Evolutionary conservation across 2,113 vertebrate genomes (phyloP).

Genomic region (Cyanistes caeruleus): DNA sequence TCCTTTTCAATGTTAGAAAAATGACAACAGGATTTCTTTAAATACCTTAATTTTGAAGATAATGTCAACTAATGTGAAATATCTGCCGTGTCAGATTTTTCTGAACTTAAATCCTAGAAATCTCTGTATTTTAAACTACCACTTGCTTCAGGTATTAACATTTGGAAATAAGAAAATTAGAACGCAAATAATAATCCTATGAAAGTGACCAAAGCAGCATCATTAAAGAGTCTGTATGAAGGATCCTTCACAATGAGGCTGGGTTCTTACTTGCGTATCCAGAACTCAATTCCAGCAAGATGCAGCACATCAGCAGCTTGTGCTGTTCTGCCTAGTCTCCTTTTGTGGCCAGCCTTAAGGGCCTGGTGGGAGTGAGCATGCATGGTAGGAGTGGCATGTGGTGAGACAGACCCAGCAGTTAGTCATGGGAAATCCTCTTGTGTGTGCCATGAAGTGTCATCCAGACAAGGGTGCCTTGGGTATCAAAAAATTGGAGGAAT

Average conservation of each 20-base stretch:
- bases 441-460: neutral
- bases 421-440: neutral
- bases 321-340: neutral
- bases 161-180: neutral
- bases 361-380: neutral
- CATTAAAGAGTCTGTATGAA: neutral
- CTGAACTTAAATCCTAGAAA: neutral
- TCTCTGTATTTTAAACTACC: neutral
- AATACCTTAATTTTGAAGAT: neutral
- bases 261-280: neutral
- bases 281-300: neutral
- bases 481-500: neutral
- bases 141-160: neutral
- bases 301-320: neutral
- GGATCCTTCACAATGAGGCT: neutral
- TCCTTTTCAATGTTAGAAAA: neutral
- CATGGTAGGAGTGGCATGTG: fast-evolving
- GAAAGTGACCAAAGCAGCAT: neutral
- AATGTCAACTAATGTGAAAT: fast-evolving
- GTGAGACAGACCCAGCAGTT: neutral
- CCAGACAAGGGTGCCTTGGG: neutral
- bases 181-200: neutral
- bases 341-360: neutral
- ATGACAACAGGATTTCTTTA: neutral
- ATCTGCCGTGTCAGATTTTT: neutral